Base-by-base conservation (phyloP, 1,140 invertebrate species). In the Drosophila rufa region DNA sequence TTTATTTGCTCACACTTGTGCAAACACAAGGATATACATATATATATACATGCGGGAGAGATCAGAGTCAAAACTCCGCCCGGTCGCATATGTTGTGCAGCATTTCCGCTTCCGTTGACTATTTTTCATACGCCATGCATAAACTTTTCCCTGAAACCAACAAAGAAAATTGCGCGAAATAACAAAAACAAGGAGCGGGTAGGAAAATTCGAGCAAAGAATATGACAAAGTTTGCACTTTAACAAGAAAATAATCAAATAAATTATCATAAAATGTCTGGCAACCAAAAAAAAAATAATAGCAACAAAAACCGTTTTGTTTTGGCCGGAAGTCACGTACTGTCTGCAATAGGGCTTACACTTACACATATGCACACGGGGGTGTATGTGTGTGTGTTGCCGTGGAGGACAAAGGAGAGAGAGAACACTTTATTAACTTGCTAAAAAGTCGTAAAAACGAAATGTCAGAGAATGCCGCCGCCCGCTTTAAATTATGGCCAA, bases 241-340 rank as follows among this genome's bases (percentile, higher is more conserved):
- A 89, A 89, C 85, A 89, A 89, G 85, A 90, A 89, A 85, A 89
- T 89, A 89, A 89, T 89, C 85, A 90, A 89, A 89, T 89, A 89
- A 89, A 89, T 89, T 89, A 89, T 89, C 81, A 89, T 89, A 89
- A 89, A 89, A 79, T 85, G 85, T 90, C 70, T 74, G 70, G 70
- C 46, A 22, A 71, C 69, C 53, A 59, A 65, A 48, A 11, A 30
- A 57, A 27, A 19, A 38, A 58, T 50, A 73, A 58, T 58, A 25
- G 30, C 65, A 73, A 73, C 69, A 71, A 71, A 73, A 89, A 89
- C 78, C 85, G 81, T 89, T 89, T 89, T 89, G 85, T 89, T 85
- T 85, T 89, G 85, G 85, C 85, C 85, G 85, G 85, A 89, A 89
- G 85, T 90, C 85, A 89, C 85, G 85, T 89, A 90, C 85, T 82